Percentiles rank a stretch among this genome's conserved stretches.
Conservation (phyloP, 2,113 vertebrate genomes). For the Pan troglodytes region DNA sequence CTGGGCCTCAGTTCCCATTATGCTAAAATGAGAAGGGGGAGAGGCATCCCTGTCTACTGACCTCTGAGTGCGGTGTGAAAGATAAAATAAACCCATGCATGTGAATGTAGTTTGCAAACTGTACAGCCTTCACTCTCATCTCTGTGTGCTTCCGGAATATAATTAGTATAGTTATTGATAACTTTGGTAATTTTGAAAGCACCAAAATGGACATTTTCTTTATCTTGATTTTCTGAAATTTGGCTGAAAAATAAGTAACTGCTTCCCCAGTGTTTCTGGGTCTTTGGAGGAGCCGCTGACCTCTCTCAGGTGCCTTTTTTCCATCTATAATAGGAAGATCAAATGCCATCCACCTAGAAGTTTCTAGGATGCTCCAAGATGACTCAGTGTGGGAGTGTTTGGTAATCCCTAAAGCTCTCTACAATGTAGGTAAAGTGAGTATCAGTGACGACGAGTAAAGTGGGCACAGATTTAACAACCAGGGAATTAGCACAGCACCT, state of each 20-base stretch:
- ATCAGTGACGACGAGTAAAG: rapidly evolving
- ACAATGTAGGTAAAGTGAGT: rapidly evolving
- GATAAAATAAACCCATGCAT: rapidly evolving
- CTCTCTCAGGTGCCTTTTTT: background rate
- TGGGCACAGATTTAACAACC: rapidly evolving
- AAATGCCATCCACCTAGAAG: rapidly evolving
- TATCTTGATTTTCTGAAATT: background rate
- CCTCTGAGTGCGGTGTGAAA: rapidly evolving
- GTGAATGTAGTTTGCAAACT: background rate
- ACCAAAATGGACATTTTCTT: background rate
- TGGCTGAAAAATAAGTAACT: background rate
- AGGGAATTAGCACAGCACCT: rapidly evolving
- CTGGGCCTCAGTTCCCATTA: background rate
- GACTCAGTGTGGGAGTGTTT: rapidly evolving
- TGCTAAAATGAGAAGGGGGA: background rate
- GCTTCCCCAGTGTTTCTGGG: background rate
- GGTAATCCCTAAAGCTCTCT: background rate
- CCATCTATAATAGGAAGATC: background rate
- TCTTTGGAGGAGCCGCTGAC: rapidly evolving
- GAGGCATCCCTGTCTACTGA: no score
- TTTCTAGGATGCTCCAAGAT: rapidly evolving
- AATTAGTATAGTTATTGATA: no score
- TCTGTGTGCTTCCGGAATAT: no score
- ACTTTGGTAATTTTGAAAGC: background rate
- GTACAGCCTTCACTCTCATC: rapidly evolving